Conservation (phyloP, 2,113 vertebrate genomes). For the Petromus typicus region DNA sequence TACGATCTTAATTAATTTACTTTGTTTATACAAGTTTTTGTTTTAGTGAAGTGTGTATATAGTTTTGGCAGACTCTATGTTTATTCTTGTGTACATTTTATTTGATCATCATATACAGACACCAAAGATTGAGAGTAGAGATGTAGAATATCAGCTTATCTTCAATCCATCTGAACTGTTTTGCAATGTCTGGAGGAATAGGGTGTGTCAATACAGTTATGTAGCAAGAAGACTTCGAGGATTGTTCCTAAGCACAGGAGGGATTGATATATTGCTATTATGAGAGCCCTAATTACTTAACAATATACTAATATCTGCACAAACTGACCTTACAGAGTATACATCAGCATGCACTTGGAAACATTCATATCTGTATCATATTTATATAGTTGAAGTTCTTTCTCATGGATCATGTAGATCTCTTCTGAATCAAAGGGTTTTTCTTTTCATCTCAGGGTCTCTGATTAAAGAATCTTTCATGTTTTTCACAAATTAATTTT, state of each 20-base stretch:
- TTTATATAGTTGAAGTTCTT: not conserved
- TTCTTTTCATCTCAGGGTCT: not conserved
- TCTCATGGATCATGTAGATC: not conserved
- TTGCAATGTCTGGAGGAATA: not conserved
- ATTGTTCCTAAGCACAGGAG: not conserved
- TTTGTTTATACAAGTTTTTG: not conserved
- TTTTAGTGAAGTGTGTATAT: not conserved
- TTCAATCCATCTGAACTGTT: not conserved
- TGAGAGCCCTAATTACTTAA: not conserved
- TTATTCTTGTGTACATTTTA: not conserved
- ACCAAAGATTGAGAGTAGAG: not conserved
- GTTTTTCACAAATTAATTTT: not conserved
- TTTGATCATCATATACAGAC: not conserved
- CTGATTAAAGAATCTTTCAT: conserved; percentile 24
- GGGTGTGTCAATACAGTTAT: not conserved
- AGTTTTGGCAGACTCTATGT: not conserved
- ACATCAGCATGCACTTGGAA: not conserved
- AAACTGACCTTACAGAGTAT: not conserved
- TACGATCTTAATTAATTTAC: not conserved
- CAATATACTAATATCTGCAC: not conserved
- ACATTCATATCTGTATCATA: not conserved
- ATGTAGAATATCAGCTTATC: not conserved
- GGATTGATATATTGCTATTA: not conserved
- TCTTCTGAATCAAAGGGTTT: not conserved
- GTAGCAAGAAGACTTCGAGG: too few species aligned